phyloP scores from a whole-genome alignment of 2,888 invertebrate species.

The Dasypolia templi region DNA sequence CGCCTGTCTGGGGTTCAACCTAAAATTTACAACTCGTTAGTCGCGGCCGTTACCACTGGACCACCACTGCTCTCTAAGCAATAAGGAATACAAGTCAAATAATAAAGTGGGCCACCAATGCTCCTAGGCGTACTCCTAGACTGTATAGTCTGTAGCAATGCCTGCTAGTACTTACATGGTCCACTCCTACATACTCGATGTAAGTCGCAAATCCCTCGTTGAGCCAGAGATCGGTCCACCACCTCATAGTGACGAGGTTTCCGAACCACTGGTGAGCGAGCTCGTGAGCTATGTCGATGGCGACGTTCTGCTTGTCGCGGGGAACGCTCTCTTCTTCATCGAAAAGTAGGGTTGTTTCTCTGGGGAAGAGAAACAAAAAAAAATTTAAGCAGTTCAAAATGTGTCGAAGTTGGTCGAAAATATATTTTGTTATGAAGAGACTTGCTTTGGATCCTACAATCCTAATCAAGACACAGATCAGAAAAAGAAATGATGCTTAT shows the following conservation, averaged over 20 bases:
- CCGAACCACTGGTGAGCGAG: conserved; percentile 95
- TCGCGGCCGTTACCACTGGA: too few relatives aligned
- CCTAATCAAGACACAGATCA: too few relatives aligned
- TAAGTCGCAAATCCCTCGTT: conserved; percentile 94
- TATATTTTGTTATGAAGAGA: too few relatives aligned
- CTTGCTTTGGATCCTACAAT: too few relatives aligned
- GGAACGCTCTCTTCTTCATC: conserved; percentile 87
- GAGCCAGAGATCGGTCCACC: conserved; percentile 94
- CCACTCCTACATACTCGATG: conserved; percentile 89
- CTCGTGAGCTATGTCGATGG: conserved; percentile 92
- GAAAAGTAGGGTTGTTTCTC: conserved; percentile 92
- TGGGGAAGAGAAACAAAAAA: conserved; percentile 61
- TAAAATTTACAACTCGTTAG: too few relatives aligned
- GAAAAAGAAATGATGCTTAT: too few relatives aligned
- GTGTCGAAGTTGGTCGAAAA: too few relatives aligned
- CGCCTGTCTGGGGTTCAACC: too few relatives aligned
- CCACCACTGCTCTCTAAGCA: too few relatives aligned
- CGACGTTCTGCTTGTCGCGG: conserved; percentile 88
- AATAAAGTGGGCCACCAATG: too few relatives aligned
- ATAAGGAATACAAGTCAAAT: too few relatives aligned
- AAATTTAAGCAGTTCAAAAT: too few relatives aligned
- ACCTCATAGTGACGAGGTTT: conserved; percentile 92
- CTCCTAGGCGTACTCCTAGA: not conserved
- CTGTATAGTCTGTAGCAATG: not conserved
- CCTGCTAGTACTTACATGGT: conserved; percentile 68